These are phyloP conservation scores for Pollimyrus isidori DNA, from an alignment of 2,113 vertebrate species.

Conservation along the genomic window DNA sequence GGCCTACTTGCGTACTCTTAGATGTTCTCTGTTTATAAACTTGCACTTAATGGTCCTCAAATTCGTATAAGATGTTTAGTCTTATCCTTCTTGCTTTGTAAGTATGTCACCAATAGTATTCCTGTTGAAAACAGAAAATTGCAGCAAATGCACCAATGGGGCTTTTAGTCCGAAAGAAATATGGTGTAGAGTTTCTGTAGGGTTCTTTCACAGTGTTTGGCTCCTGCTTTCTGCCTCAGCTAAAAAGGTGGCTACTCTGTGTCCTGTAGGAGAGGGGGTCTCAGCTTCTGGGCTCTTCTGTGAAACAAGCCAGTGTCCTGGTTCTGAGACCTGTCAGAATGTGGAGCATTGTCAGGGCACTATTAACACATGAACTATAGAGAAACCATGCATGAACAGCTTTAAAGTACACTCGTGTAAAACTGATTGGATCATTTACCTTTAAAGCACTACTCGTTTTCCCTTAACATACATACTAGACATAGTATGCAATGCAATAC, in stretches of 20 bases:
- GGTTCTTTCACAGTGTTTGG: constrained; percentile 11
- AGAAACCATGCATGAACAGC: neutral
- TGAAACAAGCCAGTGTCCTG: neutral
- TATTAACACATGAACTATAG: neutral
- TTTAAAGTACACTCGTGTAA: neutral
- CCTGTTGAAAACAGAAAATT: neutral
- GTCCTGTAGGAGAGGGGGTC: constrained; percentile 8
- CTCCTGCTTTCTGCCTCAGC: neutral
- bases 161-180: neutral
- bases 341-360: neutral
- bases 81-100: neutral
- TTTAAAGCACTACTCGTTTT: neutral
- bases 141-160: neutral
- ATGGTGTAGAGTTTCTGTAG: neutral
- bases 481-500: neutral
- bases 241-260: neutral
- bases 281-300: neutral
- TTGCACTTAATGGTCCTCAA: constrained; percentile 7
- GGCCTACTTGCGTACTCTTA: neutral
- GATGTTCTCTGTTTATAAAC: neutral
- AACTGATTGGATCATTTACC: neutral
- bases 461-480: neutral
- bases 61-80: neutral
- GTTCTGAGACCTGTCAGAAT: constrained; percentile 9
- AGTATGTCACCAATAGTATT: neutral